Evolutionary conservation across 2,113 vertebrate species (phyloP), one percentile per base, ranked within the genome.

Genomic region (Scomber colias): DNA sequence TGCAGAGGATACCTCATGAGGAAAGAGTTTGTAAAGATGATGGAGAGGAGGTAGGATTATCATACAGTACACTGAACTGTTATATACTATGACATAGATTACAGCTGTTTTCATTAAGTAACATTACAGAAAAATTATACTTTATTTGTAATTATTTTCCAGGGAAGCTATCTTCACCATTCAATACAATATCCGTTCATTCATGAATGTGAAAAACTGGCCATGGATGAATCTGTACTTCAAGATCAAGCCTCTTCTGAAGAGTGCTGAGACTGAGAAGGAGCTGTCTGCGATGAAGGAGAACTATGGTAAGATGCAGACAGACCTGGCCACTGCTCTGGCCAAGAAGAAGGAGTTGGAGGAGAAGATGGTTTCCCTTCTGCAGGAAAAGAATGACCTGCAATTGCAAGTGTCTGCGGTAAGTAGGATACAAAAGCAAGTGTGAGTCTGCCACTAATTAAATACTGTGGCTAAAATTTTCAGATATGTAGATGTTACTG

Each of bases 281-380:
- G 94, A 95, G 75, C 84, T 95, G 73, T 16, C 21, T 3, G 87
- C 85, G 44, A 95, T 95, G 94, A 95, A 95, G 50, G 93, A 93
- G 0, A 95, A 96, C 57, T 97, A 97, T 92, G 95, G 89, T 7
- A 98, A 97, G 89, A 96, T 94, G 53, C 94, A 97, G 48, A 82
- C 95, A 1, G 95, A 96, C 9, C 94, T 98, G 1, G 77, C 94
- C 0, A 94, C 97, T 54, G 93, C 94, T 44, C 69, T 95, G 67
- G 87, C 92, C 53, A 94, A 94, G 76, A 95, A 94, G 70, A 95
- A 95, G 56, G 93, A 94, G 64, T 88, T 95, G 66, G 94, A 94
- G 61, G 93, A 94, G 82, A 95, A 94, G 44, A 94, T 95, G 94
- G 94, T 95, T 49, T 78, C 92, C 3, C 68, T 95, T 21, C 53